A percentile compares a stretch with the other conserved stretches of the same genome.
Evolutionary conservation across 2,888 invertebrate genomes (phyloP).

Genomic region (Drymonia ruficornis): DNA sequence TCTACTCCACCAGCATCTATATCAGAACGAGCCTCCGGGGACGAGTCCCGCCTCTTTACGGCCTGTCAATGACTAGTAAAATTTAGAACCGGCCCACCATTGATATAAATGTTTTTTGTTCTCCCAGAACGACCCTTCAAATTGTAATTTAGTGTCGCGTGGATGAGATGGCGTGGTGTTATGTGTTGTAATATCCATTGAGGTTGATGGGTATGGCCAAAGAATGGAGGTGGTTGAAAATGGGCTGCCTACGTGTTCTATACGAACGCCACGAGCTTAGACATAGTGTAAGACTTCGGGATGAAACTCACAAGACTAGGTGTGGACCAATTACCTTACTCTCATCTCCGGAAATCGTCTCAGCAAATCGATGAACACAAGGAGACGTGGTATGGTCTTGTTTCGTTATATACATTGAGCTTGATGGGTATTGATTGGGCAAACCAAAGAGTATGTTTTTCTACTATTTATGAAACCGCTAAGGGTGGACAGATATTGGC

Average conservation of each 20-base stretch:
- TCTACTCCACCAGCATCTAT: constrained; percentile 70
- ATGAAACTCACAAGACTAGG: too few species aligned
- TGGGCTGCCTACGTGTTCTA: not conserved
- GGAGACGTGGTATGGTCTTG: too few species aligned
- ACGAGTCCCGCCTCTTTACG: constrained; percentile 74
- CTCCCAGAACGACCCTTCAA: constrained; percentile 80
- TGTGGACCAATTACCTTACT: too few species aligned
- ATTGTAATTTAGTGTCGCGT: constrained; percentile 78
- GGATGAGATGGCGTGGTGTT: constrained; percentile 60
- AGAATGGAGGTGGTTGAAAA: not conserved
- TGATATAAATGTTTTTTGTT: constrained; percentile 85
- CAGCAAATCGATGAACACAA: too few species aligned
- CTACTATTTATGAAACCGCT: too few species aligned
- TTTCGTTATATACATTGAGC: too few species aligned
- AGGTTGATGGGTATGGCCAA: constrained; percentile 15
- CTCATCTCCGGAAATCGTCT: too few species aligned
- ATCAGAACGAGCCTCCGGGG: constrained; percentile 73
- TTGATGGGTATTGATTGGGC: too few species aligned
- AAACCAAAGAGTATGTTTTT: too few species aligned
- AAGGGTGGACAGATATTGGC: too few species aligned
- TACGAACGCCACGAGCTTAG: too few species aligned
- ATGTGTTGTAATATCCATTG: constrained; percentile 42
- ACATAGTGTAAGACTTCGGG: too few species aligned
- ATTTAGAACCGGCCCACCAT: constrained; percentile 81
- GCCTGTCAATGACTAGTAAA: constrained; percentile 84